Conservation (phyloP, 2,888 invertebrate species). For the Caenorhabditis panamensis region DNA sequence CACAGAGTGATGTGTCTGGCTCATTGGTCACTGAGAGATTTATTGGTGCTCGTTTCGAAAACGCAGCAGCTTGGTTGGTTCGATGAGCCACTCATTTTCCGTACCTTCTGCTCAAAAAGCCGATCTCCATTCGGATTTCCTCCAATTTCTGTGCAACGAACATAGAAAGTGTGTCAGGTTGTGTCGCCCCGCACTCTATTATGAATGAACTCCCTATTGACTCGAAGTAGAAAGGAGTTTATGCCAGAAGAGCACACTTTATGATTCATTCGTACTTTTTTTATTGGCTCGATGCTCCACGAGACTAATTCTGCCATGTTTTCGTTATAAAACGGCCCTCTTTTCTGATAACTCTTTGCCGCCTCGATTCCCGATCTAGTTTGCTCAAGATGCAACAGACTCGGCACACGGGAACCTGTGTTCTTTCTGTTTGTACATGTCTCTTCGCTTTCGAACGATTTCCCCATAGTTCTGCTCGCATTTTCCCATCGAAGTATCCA, state of each 20-base stretch:
- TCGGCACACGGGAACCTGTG: constrained; percentile 8
- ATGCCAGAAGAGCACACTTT: constrained; percentile 3
- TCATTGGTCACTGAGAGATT: not conserved
- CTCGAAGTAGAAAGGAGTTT: not conserved
- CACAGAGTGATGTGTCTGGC: not conserved
- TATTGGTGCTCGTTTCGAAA: constrained; percentile 1
- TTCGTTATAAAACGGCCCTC: not conserved
- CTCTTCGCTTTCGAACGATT: constrained; percentile 1
- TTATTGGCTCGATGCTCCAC: not conserved
- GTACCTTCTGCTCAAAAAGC: too few species aligned
- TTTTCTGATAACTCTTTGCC: not conserved
- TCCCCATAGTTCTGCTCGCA: not conserved
- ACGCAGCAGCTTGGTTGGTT: not conserved
- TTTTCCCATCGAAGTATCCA: too few species aligned
- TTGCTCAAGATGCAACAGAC: not conserved
- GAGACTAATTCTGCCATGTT: not conserved
- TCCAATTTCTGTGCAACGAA: too few species aligned
- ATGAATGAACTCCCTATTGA: not conserved
- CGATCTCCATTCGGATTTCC: too few species aligned
- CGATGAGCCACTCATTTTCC: not conserved
- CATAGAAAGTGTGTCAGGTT: too few species aligned
- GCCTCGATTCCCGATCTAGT: not conserved
- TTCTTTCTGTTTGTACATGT: constrained; percentile 11
- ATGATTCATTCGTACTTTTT: not conserved
- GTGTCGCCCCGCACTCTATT: too few species aligned